Conservation (phyloP, 2,888 invertebrate species). For the Ptychoptera contaminata region DNA sequence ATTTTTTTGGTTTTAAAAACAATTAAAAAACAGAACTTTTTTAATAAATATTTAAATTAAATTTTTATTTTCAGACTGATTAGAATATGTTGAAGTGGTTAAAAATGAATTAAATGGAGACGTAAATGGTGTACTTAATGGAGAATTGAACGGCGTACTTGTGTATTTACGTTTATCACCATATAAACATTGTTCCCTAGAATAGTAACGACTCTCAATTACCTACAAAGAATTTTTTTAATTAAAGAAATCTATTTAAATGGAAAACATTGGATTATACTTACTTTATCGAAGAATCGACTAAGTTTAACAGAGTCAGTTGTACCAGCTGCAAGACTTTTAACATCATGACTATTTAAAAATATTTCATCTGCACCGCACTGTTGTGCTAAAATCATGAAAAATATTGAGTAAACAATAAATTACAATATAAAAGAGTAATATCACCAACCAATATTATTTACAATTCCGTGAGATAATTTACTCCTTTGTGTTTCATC, state of each 20-base stretch:
- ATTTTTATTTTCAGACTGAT: too few species aligned
- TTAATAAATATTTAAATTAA: too few species aligned
- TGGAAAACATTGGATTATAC: too few species aligned
- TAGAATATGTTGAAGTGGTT: background rate
- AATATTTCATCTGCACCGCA: constrained; percentile 89
- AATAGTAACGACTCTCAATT: constrained; percentile 2
- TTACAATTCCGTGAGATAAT: constrained; percentile 35
- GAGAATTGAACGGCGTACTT: background rate
- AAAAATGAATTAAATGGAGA: constrained; percentile 1
- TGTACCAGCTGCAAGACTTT: constrained; percentile 84
- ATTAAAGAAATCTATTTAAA: too few species aligned
- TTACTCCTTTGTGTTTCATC: constrained; percentile 52
- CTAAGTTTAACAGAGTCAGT: constrained; percentile 88
- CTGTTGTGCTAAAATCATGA: constrained; percentile 52
- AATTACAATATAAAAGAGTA: background rate
- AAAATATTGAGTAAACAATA: background rate
- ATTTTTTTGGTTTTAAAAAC: too few species aligned
- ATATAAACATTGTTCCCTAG: background rate
- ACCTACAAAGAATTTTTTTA: too few species aligned
- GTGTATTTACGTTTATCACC: background rate
- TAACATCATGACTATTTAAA: constrained; percentile 54
- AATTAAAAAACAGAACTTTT: too few species aligned
- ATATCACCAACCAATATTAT: constrained; percentile 27
- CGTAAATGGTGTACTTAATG: background rate
- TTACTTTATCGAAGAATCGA: constrained; percentile 84